Evolutionary conservation across 2,888 invertebrate genomes (phyloP).

Genomic region (Lithophane socia): DNA sequence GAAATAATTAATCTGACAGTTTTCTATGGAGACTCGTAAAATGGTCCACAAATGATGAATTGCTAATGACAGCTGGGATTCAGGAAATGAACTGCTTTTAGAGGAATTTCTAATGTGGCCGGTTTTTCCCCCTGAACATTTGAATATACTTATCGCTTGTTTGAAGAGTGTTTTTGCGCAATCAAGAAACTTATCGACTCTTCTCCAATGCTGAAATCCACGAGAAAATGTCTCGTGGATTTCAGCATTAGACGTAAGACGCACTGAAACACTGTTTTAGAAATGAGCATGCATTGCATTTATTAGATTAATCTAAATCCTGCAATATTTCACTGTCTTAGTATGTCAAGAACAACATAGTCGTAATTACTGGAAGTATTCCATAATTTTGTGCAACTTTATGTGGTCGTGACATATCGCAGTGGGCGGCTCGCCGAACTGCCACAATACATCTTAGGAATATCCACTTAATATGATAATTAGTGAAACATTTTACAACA

Average conservation of each 20-base stretch:
- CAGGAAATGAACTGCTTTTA: no score
- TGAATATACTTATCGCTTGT: conserved; percentile 6
- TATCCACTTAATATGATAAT: conserved; percentile 61
- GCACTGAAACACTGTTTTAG: background rate
- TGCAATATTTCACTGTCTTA: conserved; percentile 29
- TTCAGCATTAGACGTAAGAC: background rate
- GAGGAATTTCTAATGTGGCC: no score
- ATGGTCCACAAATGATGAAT: no score
- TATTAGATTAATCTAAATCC: conserved; percentile 26
- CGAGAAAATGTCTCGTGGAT: background rate
- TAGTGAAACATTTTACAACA: conserved; percentile 53
- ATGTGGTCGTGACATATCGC: conserved; percentile 33
- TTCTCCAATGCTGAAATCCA: background rate
- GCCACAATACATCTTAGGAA: conserved; percentile 43
- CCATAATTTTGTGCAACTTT: conserved; percentile 41
- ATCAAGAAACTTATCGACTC: background rate
- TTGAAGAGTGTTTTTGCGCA: background rate
- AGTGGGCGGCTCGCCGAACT: conserved; percentile 45
- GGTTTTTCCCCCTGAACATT: background rate
- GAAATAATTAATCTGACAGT: no score
- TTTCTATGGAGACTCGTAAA: no score
- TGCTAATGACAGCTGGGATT: no score
- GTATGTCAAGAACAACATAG: conserved; percentile 26
- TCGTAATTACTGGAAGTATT: conserved; percentile 25
- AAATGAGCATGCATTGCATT: conserved; percentile 24